phyloP scores from a whole-genome alignment of 2,888 invertebrate species.

The Stenoptilia bipunctidactyla region DNA sequence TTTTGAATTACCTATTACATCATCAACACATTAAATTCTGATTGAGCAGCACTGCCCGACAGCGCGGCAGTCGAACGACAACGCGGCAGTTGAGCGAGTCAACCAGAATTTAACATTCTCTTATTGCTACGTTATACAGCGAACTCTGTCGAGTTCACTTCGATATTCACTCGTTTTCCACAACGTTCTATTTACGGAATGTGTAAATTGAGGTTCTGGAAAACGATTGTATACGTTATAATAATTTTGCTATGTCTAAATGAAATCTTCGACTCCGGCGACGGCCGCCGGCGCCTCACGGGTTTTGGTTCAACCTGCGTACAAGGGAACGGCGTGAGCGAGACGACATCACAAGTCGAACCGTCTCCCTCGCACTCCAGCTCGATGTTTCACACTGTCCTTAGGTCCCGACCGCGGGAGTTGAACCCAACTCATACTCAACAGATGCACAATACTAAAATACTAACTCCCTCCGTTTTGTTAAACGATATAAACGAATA shows the following conservation, averaged over 20 bases:
- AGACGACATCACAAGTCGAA: conserved; percentile 50
- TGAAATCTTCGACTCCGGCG: conserved; percentile 4
- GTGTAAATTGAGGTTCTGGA: too few relatives aligned
- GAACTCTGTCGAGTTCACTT: too few relatives aligned
- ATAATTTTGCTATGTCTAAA: too few relatives aligned
- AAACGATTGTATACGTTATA: too few relatives aligned
- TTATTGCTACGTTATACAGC: too few relatives aligned
- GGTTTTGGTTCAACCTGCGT: conserved; percentile 69
- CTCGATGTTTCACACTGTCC: conserved; percentile 28
- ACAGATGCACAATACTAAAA: conserved; percentile 68
- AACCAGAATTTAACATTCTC: too few relatives aligned
- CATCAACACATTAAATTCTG: not conserved
- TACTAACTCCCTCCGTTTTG: conserved; percentile 50
- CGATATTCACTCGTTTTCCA: too few relatives aligned
- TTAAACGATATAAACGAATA: conserved; percentile 24
- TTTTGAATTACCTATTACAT: conserved; percentile 4
- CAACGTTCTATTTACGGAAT: too few relatives aligned
- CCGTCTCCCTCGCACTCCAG: conserved; percentile 61
- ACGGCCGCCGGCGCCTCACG: conserved; percentile 29
- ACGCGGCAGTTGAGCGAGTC: too few relatives aligned
- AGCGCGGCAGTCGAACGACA: too few relatives aligned
- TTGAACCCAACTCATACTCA: too few relatives aligned
- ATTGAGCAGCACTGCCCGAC: too few relatives aligned
- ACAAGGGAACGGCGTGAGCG: conserved; percentile 65
- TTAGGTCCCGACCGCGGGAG: conserved; percentile 10